Percentiles rank a stretch among this genome's conserved stretches.
Conservation (phyloP, 2,888 invertebrate species). For the Smittia aterrima region DNA sequence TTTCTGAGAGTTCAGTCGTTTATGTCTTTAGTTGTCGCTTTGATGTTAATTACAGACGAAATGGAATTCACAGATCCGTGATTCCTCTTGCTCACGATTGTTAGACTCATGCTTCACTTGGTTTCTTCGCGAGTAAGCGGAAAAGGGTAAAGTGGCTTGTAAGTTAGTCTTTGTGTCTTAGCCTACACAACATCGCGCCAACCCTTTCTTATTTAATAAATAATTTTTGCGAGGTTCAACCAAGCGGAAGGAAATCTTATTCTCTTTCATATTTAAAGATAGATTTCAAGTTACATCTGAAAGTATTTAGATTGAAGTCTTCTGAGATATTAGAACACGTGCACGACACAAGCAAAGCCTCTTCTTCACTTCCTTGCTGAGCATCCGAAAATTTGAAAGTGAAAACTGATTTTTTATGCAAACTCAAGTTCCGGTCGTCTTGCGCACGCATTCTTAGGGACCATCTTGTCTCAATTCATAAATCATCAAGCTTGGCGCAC, state of each 20-base stretch:
- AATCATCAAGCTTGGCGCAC: conserved; percentile 2
- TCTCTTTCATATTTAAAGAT: not conserved
- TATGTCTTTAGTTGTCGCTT: too few relatives aligned
- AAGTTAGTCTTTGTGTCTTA: not conserved
- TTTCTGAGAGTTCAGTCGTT: too few relatives aligned
- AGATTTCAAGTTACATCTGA: not conserved
- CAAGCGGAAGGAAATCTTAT: conserved; percentile 23
- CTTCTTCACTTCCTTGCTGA: not conserved
- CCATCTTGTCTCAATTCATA: not conserved
- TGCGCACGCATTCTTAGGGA: not conserved
- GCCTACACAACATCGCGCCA: not conserved
- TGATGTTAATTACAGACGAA: not conserved
- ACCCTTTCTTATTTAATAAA: not conserved
- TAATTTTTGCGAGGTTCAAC: not conserved
- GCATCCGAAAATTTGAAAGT: not conserved
- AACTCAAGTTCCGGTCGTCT: not conserved
- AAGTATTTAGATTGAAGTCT: not conserved
- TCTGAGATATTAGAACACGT: not conserved
- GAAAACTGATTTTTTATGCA: not conserved
- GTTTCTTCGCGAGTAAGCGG: not conserved
- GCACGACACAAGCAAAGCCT: not conserved
- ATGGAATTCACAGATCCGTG: conserved; percentile 9
- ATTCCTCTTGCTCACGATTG: not conserved
- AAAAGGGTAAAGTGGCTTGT: conserved; percentile 9
- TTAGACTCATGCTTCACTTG: not conserved